Percentiles rank a stretch among this genome's conserved stretches.
Evolutionary conservation across 2,797 vertebrate species (phyloP).

Genomic region (Meda fulgida): DNA sequence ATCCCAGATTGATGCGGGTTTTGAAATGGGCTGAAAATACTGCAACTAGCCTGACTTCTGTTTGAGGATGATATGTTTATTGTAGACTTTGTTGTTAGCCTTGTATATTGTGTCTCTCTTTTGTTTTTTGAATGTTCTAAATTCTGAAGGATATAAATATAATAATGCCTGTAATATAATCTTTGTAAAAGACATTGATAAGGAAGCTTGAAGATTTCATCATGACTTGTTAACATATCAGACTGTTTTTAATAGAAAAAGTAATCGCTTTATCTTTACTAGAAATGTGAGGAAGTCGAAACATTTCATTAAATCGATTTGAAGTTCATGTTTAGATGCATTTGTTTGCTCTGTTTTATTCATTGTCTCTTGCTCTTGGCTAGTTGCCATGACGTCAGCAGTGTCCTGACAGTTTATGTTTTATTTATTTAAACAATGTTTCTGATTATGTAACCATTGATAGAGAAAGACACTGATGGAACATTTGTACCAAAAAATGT

Average conservation of each 20-base stretch:
- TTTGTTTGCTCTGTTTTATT: background rate
- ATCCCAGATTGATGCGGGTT: slow-evolving; percentile 57
- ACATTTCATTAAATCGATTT: slow-evolving; percentile 85
- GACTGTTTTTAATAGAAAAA: slow-evolving; percentile 77
- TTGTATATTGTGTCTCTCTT: slow-evolving; percentile 77
- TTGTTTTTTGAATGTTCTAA: slow-evolving; percentile 64
- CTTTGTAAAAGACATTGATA: slow-evolving; percentile 74
- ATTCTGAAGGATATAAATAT: slow-evolving; percentile 73
- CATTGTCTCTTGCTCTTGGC: background rate
- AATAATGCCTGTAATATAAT: slow-evolving; percentile 80
- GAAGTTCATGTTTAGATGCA: slow-evolving; percentile 64
- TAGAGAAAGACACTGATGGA: background rate
- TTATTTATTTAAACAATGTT: background rate
- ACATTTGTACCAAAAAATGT: background rate
- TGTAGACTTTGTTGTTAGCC: slow-evolving; percentile 66
- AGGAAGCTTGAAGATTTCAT: slow-evolving; percentile 73
- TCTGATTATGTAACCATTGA: background rate
- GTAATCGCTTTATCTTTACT: slow-evolving; percentile 82
- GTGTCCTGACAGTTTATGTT: background rate
- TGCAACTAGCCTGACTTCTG: slow-evolving; percentile 61
- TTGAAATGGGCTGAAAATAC: slow-evolving; percentile 63
- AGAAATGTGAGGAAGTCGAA: slow-evolving; percentile 78
- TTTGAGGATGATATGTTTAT: slow-evolving; percentile 72
- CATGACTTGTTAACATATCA: slow-evolving; percentile 79
- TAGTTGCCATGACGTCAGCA: background rate